Evolutionary conservation across 2,797 vertebrate species (phyloP).

Genomic region (Myotis planiceps): DNA sequence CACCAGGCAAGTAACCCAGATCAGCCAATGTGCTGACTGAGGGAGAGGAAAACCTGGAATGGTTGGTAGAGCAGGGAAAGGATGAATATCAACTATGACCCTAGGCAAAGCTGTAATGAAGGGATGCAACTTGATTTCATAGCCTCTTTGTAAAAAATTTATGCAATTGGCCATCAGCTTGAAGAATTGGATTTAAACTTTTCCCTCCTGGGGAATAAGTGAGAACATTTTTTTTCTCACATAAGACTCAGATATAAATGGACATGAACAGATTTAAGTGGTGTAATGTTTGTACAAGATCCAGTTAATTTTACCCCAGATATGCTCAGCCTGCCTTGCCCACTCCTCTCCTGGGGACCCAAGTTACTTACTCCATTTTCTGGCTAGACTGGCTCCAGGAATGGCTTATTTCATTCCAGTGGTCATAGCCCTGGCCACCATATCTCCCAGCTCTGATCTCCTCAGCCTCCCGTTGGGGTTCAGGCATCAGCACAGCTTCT

Average conservation of each 20-base stretch:
- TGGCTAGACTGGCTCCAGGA: background rate
- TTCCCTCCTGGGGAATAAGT: background rate
- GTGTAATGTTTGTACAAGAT: background rate
- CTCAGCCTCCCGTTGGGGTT: background rate
- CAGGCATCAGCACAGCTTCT: background rate
- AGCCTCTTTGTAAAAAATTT: background rate
- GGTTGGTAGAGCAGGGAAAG: background rate
- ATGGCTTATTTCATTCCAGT: background rate
- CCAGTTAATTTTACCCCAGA: background rate
- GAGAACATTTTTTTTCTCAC: background rate
- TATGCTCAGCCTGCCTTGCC: background rate
- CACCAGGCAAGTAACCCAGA: background rate
- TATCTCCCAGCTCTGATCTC: background rate
- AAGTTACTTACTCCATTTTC: background rate
- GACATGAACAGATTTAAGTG: background rate
- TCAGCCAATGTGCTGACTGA: background rate
- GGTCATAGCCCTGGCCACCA: background rate
- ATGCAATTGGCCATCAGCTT: background rate
- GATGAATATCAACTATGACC: background rate
- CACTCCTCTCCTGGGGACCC: background rate
- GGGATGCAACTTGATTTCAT: background rate
- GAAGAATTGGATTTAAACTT: constrained; percentile 15
- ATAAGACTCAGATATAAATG: background rate
- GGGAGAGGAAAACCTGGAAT: background rate
- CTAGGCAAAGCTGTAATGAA: background rate